These are phyloP conservation scores for Cherax destructor DNA, from an alignment of 1,140 invertebrate genomes.

Conservation along the genomic window DNA sequence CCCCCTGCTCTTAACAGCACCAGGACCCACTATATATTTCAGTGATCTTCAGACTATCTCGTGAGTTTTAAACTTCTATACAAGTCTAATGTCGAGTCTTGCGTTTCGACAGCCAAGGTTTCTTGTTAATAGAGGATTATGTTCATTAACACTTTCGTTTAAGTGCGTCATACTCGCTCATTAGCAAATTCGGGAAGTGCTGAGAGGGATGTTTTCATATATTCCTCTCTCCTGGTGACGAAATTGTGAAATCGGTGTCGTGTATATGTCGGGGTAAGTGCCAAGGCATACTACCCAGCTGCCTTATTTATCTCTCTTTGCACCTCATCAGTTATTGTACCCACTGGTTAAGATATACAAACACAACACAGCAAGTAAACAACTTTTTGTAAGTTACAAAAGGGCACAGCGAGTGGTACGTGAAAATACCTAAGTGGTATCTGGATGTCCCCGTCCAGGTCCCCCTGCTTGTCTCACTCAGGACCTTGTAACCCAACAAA, in stretches of 20 bases:
- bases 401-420: neutral
- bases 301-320: neutral
- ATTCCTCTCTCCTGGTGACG: neutral
- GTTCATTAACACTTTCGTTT: neutral
- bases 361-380: neutral
- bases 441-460: neutral
- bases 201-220: neutral
- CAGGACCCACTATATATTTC: neutral
- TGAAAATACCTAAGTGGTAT: neutral
- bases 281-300: too few relatives aligned
- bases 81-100: neutral
- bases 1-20: neutral
- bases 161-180: too few relatives aligned
- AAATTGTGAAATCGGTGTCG: constrained; percentile 19
- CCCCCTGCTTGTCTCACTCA: neutral
- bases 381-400: neutral
- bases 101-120: neutral
- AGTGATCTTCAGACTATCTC: neutral
- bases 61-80: neutral
- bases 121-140: neutral
- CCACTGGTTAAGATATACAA: neutral
- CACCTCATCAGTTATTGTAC: neutral
- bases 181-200: too few relatives aligned
- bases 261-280: neutral
- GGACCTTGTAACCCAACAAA: too few relatives aligned